These are phyloP conservation scores for Enteromius afrohamiltoni DNA, from an alignment of 2,797 vertebrate species.

Conservation along the genomic window DNA sequence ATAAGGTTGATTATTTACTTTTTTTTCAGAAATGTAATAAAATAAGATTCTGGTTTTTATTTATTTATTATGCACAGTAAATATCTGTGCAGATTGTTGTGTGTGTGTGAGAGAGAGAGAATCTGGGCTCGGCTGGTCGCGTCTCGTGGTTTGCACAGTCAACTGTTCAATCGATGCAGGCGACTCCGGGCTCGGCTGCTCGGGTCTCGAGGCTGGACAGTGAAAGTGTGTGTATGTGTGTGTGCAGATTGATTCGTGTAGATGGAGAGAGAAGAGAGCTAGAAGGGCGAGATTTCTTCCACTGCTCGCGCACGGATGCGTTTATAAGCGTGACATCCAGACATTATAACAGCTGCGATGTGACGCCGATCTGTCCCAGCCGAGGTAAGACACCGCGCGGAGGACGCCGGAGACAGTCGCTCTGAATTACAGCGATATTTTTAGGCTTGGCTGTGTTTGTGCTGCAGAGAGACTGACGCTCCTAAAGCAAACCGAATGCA, in stretches of 20 bases:
- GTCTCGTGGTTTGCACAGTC: conserved; percentile 15
- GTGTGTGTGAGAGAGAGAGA: too few species aligned
- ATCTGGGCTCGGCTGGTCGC: conserved; percentile 17
- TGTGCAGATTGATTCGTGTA: conserved; percentile 40
- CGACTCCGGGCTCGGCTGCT: conserved; percentile 47
- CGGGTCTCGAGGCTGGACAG: conserved; percentile 54
- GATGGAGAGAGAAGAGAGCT: conserved; percentile 51
- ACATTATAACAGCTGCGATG: conserved; percentile 24
- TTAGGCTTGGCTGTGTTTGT: conserved; percentile 37
- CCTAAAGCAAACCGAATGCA: conserved; percentile 25
- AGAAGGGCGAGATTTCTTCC: conserved; percentile 50
- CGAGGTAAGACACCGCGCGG: conserved; percentile 27
- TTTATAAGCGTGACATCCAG: conserved; percentile 28
- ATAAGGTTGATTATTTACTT: background rate
- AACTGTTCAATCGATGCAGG: background rate
- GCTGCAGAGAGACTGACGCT: conserved; percentile 33
- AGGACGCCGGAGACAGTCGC: too few species aligned
- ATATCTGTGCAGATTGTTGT: background rate
- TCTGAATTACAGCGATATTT: conserved; percentile 1
- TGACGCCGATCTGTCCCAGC: background rate
- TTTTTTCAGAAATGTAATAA: background rate
- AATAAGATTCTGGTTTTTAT: background rate
- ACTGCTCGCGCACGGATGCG: conserved; percentile 42
- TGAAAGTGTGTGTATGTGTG: conserved; percentile 61
- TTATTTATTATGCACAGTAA: background rate